These are phyloP conservation scores for Shinisaurus crocodilurus DNA, from an alignment of 2,113 vertebrate species.

Conservation along the genomic window DNA sequence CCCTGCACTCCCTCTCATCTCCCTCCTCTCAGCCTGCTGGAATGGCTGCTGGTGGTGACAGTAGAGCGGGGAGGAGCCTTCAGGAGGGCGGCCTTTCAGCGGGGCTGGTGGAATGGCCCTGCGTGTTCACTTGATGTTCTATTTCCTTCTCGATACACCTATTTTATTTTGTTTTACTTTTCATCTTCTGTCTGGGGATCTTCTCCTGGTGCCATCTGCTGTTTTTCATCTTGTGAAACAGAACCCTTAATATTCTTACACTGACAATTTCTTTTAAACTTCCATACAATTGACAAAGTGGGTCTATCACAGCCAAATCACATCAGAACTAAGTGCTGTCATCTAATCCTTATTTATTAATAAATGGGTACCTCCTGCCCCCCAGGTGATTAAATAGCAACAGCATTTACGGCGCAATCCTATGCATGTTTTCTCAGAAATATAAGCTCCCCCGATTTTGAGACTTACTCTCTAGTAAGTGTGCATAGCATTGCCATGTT, in stretches of 20 bases:
- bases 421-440: background rate
- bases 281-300: conserved; percentile 26
- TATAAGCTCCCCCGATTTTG: background rate
- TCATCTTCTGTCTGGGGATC: conserved; percentile 49
- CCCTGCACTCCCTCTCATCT: no score
- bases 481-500: background rate
- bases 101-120: no score
- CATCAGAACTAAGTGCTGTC: conserved; percentile 15
- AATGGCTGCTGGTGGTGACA: no score
- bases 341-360: conserved; percentile 46
- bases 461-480: background rate
- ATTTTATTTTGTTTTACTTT: conserved; percentile 42
- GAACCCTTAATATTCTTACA: conserved; percentile 17
- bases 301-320: conserved; percentile 29
- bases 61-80: no score
- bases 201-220: conserved; percentile 38
- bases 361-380: conserved; percentile 16
- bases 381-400: conserved; percentile 40
- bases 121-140: no score
- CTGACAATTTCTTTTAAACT: conserved; percentile 13
- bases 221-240: conserved; percentile 18
- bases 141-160: conserved; percentile 45
- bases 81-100: no score
- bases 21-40: no score
- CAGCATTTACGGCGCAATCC: conserved; percentile 25